These are phyloP conservation scores for Polietes domitor DNA, from an alignment of 2,888 invertebrate species.

Conservation along the genomic window DNA sequence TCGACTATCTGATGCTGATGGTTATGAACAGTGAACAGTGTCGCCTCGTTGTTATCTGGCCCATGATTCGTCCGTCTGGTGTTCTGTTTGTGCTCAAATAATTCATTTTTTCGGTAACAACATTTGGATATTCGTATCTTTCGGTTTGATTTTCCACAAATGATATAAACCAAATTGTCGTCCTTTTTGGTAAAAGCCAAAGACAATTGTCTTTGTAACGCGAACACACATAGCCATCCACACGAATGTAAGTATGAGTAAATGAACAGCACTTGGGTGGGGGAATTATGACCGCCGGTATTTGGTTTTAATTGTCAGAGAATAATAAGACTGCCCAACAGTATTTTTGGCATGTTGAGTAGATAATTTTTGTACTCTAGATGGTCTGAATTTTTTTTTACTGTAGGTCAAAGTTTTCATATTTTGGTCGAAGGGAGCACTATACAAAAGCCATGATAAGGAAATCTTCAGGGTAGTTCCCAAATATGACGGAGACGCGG, in stretches of 20 bases:
- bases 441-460: no score
- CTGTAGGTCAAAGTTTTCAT: no score
- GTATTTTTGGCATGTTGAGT: no score
- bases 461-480: no score
- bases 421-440: no score
- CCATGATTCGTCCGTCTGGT: neutral
- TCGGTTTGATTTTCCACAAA: slow-evolving; percentile 17
- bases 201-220: slow-evolving; percentile 22
- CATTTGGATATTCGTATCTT: slow-evolving; percentile 28
- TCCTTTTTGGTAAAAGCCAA: slow-evolving; percentile 10
- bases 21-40: neutral
- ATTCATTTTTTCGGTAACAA: slow-evolving; percentile 19
- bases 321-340: no score
- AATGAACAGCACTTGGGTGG: neutral
- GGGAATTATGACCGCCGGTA: neutral
- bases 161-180: slow-evolving; percentile 59
- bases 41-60: neutral
- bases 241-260: neutral
- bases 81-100: slow-evolving; percentile 38
- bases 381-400: no score
- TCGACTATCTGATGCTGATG: neutral
- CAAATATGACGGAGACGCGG: no score
- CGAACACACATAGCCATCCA: no score
- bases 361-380: no score
- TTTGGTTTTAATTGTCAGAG: no score